Evolutionary conservation across 2,888 invertebrate genomes (phyloP), one percentile per base, ranked within the genome.

Genomic region (Molanna angustata): DNA sequence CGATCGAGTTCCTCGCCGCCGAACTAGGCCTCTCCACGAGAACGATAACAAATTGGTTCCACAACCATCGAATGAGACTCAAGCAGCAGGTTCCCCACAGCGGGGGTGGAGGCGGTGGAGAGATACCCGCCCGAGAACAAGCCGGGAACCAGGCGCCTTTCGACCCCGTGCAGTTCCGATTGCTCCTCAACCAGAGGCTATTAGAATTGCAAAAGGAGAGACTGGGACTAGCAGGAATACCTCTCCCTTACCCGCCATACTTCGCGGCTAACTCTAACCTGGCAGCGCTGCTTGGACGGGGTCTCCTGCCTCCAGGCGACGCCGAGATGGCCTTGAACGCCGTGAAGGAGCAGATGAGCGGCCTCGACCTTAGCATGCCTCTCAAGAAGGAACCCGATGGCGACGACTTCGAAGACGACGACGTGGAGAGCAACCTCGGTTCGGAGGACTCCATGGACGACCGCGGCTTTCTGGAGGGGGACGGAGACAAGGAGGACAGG

Each of bases 11-110:
- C 67, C 80, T 99, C 53, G 95, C 97, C 21, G 83, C 85, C 21
- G 95, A 96, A 70, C 76, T 99, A 50, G 90, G 88, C 6, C 79
- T 99, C 33, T 92, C 94, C 4, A 89, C 95, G 45, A 82, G 98
- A 62, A 98, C 98, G 49, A 97, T 99, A 65, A 96, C 96, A 56
- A 99, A 99, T 73, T 99, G 99, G 99, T 99, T 99, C 80, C 98
- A 99, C 80, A 99, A 99, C 71, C 97, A 99, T 70, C 86, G 99
- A 64, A 99, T 99, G 94, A 83, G 99, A 58, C 83, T 95, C 67
- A 97, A 97, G 73, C 92, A 93, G 67, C 90, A 91, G 67, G 85
- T 86, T 47, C 90, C 91, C 1, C 90, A 90, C 64, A 86, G 88
- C 1, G 77, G 85, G 20, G 77, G 85, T 18, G 77, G 85, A 20